These are phyloP conservation scores for Clivina fossor DNA, from an alignment of 2,888 invertebrate genomes.

Conservation along the genomic window DNA sequence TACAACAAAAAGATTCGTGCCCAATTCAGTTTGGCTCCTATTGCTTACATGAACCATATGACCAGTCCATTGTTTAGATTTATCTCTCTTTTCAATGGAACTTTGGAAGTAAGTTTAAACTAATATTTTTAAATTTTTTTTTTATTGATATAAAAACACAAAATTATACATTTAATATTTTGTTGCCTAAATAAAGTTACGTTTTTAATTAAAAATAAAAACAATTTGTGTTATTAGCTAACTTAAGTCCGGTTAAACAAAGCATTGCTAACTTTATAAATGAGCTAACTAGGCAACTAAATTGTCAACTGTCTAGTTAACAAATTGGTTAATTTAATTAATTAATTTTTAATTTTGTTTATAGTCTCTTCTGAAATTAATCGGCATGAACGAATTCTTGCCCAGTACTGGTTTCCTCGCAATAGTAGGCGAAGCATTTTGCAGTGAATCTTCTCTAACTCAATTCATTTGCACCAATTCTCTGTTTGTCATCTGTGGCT, in stretches of 20 bases:
- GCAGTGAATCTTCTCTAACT: slow-evolving; percentile 27
- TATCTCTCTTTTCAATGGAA: slow-evolving; percentile 40
- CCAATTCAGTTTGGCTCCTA: slow-evolving; percentile 70
- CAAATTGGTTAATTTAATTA: no score
- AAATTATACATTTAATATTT: background rate
- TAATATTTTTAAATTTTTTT: background rate
- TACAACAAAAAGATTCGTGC: slow-evolving; percentile 68
- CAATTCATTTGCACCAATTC: slow-evolving; percentile 46
- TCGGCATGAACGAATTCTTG: slow-evolving; percentile 64
- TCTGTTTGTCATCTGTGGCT: slow-evolving; percentile 49
- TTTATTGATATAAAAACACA: background rate
- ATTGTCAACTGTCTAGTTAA: background rate
- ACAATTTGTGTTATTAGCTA: background rate
- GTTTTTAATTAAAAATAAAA: background rate
- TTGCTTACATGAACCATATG: slow-evolving; percentile 64
- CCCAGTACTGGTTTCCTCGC: slow-evolving; percentile 59
- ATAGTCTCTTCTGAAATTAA: slow-evolving; percentile 37
- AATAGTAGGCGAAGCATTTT: slow-evolving; percentile 9
- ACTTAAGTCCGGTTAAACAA: background rate
- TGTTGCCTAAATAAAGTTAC: background rate
- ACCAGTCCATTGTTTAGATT: slow-evolving; percentile 47
- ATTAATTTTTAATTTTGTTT: slow-evolving; percentile 39
- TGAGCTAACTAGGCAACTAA: background rate
- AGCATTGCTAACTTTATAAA: background rate
- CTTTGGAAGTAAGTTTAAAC: slow-evolving; percentile 39